A percentile compares a stretch with the other conserved stretches of the same genome.
Conservation (phyloP, 2,797 vertebrate species). For the Perodicticus potto region DNA sequence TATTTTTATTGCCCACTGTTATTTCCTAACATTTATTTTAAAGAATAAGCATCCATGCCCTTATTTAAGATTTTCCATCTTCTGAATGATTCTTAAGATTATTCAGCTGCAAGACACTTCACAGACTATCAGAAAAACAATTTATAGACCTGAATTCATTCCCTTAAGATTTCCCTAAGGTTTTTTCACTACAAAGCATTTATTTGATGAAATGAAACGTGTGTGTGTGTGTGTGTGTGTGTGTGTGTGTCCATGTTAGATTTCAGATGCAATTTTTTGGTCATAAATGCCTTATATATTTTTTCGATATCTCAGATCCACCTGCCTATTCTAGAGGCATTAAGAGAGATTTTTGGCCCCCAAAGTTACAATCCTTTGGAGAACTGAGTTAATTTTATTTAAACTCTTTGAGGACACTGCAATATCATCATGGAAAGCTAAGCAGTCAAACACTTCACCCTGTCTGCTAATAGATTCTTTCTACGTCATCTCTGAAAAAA, state of each 20-base stretch:
- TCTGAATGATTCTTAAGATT: slow-evolving; percentile 64
- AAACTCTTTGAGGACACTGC: background rate
- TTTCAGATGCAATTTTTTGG: background rate
- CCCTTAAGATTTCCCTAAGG: slow-evolving; percentile 36
- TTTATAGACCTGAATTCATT: slow-evolving; percentile 43
- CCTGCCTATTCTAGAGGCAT: background rate
- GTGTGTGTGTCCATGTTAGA: background rate
- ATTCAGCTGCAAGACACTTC: slow-evolving; percentile 55
- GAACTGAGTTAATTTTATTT: background rate
- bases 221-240: background rate
- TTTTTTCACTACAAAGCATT: slow-evolving; percentile 26
- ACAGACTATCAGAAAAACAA: slow-evolving; percentile 46
- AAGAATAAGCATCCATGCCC: background rate
- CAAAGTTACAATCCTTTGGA: background rate
- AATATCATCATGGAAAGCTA: too few species aligned
- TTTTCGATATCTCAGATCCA: background rate
- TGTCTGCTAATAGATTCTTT: accelerated
- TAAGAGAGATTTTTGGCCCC: background rate
- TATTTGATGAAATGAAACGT: background rate
- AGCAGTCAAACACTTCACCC: background rate
- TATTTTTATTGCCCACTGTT: slow-evolving; percentile 66
- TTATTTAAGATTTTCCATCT: slow-evolving; percentile 55
- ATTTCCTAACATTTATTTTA: slow-evolving; percentile 73
- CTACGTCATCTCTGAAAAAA: background rate
- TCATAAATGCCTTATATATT: background rate